Evolutionary conservation across 2,888 invertebrate species (phyloP), one percentile per base, ranked within the genome.

Genomic region (Apomyelois bistriatella): DNA sequence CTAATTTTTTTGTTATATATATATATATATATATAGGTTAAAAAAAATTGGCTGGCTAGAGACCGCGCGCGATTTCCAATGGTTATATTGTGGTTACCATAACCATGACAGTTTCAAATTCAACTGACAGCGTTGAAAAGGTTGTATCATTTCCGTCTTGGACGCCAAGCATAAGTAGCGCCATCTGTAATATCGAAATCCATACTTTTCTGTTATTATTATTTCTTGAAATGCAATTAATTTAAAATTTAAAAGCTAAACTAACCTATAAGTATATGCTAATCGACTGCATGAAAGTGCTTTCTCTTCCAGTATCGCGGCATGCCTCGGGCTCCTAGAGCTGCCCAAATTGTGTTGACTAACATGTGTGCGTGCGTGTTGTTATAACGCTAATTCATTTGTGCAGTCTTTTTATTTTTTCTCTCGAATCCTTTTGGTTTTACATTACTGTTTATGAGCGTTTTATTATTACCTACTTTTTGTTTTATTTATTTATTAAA

Each of bases 241-340:
- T 7, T 32, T 3, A 1, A 32, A 7, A 38, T 38, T 5, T 13
- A 3, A 38, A 38, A 13, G 15, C 15, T 15, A 7, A 38, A 15
- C n/a, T 7, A 15, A 38, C 7, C 15, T 15, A 1, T 13, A 16
- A 40, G 0, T 5, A 28, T 6, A 28, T 13, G 13, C 48, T 37
- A 12, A 42, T 32, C 65, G 65, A 64, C 64, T 57, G 84, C 84
- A 84, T 82, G 82, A 72, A 68, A 71, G 66, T 73, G 66, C 62
- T 67, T 74, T 75, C 61, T 72, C 69, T 88, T 85, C 65, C 89
- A 89, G 89, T 88, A 85, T 85, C 85, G 84, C 83, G 79, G 81
- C 82, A 82, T 82, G 85, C 85, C 56, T 74, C 69, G 74, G 76
- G 78, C 82, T 79, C 82, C 68, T 86, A 73, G 75, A 66, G 70